These are phyloP conservation scores for Corythornis madagascariensis DNA, from an alignment of 2,113 vertebrate genomes.

Conservation along the genomic window DNA sequence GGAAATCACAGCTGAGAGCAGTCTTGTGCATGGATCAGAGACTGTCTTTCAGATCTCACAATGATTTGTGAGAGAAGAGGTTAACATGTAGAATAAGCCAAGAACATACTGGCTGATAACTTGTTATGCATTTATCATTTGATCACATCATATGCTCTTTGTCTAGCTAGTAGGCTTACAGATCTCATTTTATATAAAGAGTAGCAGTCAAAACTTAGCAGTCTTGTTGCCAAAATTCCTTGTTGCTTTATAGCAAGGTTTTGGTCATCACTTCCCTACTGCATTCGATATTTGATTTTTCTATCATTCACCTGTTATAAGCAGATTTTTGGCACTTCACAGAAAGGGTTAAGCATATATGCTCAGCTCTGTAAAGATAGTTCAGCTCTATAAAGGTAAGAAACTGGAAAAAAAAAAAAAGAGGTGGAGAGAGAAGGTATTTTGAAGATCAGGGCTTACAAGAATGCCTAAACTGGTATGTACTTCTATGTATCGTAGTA, in stretches of 20 bases:
- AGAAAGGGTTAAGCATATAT: background rate
- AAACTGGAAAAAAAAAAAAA: background rate
- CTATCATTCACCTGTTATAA: background rate
- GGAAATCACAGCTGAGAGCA: background rate
- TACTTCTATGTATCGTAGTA: background rate
- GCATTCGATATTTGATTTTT: background rate
- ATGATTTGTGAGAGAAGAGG: background rate
- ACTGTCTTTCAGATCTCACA: background rate
- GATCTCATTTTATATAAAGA: background rate
- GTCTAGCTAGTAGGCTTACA: background rate
- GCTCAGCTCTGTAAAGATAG: background rate
- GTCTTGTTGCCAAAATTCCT: background rate
- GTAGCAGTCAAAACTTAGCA: background rate
- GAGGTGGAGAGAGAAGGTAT: accelerated
- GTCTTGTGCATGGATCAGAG: background rate
- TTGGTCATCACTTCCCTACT: background rate
- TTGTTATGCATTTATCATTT: background rate
- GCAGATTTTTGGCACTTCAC: background rate
- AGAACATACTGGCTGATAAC: background rate
- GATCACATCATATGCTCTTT: background rate
- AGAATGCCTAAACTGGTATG: background rate
- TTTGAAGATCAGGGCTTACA: background rate
- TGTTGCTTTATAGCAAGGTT: background rate
- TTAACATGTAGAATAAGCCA: background rate
- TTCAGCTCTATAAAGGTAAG: background rate